Conservation (phyloP, 1,140 invertebrate species). For the Heterodera carotae region DNA sequence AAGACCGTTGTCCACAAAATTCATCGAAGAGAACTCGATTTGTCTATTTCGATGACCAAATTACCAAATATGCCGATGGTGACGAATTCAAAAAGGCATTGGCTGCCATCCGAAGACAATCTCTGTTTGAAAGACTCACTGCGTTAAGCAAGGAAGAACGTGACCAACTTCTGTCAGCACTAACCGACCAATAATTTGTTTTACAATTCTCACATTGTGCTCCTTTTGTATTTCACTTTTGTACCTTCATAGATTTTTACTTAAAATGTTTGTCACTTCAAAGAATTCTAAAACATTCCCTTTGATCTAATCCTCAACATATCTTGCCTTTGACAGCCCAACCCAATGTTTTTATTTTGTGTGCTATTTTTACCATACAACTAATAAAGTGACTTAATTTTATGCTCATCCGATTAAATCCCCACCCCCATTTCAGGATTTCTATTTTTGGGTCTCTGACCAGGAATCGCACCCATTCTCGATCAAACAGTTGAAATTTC, state of each 20-base stretch:
- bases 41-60: conserved; percentile 39
- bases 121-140: conserved; percentile 15
- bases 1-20: conserved; percentile 9
- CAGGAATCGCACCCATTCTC: no score
- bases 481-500: no score
- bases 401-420: no score
- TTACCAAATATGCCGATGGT: conserved; percentile 48
- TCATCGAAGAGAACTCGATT: conserved; percentile 41
- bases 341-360: background rate
- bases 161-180: background rate
- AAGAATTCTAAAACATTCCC: conserved; percentile 17
- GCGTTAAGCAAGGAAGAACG: conserved; percentile 9
- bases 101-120: conserved; percentile 13
- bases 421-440: no score
- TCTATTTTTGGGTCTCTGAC: no score
- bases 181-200: background rate
- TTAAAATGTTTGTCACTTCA: background rate
- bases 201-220: background rate
- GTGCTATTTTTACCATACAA: background rate
- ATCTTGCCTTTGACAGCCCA: conserved; percentile 5
- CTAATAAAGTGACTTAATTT: background rate
- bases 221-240: background rate
- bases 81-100: conserved; percentile 43
- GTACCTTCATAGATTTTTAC: background rate
- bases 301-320: conserved; percentile 8